Base-by-base conservation (phyloP, 2,113 vertebrate species). In the Cephalopholis sonnerati region DNA sequence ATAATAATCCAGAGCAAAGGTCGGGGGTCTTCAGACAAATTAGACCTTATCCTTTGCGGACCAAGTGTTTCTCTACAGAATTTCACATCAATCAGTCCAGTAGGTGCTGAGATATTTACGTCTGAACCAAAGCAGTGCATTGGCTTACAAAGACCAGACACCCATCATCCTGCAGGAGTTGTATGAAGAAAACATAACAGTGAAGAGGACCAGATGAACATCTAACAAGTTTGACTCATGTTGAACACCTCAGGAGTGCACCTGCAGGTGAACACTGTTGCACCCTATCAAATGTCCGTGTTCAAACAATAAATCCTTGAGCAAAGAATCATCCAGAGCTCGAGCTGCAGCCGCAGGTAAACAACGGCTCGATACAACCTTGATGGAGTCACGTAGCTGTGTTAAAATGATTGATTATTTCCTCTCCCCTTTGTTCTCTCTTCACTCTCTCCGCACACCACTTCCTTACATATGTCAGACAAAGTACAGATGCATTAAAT, bases 281-380 rank as follows among this genome's bases (percentile, higher is more conserved):
- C 41, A 50, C 13, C 65, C 29, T 15, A 67, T 66, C 22, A 25
- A 65, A 59, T 15, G 3, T 69, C n/a, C 1, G 5, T 79, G 76
- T 72, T 86, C 59, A 69, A 74, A 76, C n/a, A 77, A 74, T 67
- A 54, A 80, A 81, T 79, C 66, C 79, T 48, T 50, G 48, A 77
- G 72, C 78, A 89, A 84, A 89, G 79, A 87, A 50, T 59, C 86
- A 25, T n/a, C 12, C 59, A 36, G 32, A 50, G 48, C 79, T 78
- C 64, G n/a, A n/a, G 78, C 71, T 44, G 53, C 82, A 77, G 86
- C 48, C 22, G 2, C 81, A 84, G 84, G 83, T 87, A 91, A 92
- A 91, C 82, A 86, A 62, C 79, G 20, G 81, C 74, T 92, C 83
- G 11, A 83, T 92, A 74, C 75, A 81, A 82, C 79, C 75, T 82